phyloP scores from a whole-genome alignment of 1,140 invertebrate species.

The Zaprionus ghesquierei region DNA sequence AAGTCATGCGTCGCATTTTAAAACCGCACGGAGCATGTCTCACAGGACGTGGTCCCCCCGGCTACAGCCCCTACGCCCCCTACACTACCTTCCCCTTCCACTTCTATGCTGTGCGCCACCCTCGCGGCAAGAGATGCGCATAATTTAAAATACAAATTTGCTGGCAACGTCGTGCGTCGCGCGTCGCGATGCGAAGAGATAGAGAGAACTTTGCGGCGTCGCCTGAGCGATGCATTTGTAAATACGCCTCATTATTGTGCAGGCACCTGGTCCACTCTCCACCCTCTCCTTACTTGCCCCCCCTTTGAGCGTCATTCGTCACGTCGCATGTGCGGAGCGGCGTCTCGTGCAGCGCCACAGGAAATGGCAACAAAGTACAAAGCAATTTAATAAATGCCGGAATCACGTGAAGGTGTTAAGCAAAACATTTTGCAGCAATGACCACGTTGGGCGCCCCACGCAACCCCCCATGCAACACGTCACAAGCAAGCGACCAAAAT shows the following conservation, averaged over 20 bases:
- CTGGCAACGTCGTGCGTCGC: constrained; percentile 14
- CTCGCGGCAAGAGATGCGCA: constrained; percentile 58
- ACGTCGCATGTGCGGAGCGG: constrained; percentile 67
- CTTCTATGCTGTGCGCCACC: background rate
- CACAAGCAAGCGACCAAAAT: background rate
- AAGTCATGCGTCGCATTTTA: constrained; percentile 79
- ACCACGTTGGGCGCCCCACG: constrained; percentile 2
- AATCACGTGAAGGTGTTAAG: constrained; percentile 80
- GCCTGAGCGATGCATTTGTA: constrained; percentile 55
- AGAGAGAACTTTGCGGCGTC: background rate
- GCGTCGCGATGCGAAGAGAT: background rate
- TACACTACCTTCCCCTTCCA: background rate
- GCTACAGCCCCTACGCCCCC: background rate
- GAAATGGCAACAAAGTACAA: constrained; percentile 79
- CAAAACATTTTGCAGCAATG: constrained; percentile 69
- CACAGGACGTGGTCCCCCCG: constrained; percentile 46
- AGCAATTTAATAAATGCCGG: constrained; percentile 80
- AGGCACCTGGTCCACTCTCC: background rate
- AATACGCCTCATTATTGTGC: constrained; percentile 73
- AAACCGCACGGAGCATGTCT: constrained; percentile 51
- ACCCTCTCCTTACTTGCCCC: background rate
- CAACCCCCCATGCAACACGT: background rate
- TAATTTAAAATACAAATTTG: constrained; percentile 75
- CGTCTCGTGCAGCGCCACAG: constrained; percentile 67
- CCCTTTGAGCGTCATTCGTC: constrained; percentile 62